Conservation (phyloP, 2,797 vertebrate species). For the Clarias laeviceps region DNA sequence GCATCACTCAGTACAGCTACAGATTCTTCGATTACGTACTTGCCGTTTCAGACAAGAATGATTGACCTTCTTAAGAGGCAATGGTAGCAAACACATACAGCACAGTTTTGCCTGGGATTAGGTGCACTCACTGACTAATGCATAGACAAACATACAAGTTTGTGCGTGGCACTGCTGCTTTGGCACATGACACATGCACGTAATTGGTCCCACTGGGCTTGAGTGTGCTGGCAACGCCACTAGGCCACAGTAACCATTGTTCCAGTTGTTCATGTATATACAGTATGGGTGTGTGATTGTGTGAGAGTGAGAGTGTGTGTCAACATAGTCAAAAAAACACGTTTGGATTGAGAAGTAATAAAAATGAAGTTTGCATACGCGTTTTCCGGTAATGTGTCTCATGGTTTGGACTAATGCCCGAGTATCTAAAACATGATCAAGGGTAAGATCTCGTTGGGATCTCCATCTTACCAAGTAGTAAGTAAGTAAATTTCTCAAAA, state of each 20-base stretch:
- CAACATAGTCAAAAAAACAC: constrained; percentile 22
- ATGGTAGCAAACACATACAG: neutral
- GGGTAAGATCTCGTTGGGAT: no score
- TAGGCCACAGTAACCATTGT: constrained; percentile 12
- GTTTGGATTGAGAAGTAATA: constrained; percentile 4
- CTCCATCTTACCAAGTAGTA: neutral
- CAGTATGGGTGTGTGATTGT: constrained; percentile 32
- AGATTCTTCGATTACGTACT: neutral
- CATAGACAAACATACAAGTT: neutral
- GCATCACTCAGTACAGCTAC: neutral
- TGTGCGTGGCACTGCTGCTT: constrained; percentile 22
- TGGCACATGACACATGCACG: constrained; percentile 36
- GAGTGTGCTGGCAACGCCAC: constrained; percentile 19
- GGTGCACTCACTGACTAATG: constrained; percentile 23
- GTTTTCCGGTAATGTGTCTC: neutral
- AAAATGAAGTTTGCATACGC: neutral
- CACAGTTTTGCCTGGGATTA: constrained; percentile 1
- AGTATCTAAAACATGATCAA: neutral
- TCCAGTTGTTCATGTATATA: constrained; percentile 16
- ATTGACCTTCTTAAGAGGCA: neutral
- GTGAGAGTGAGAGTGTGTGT: constrained; percentile 23
- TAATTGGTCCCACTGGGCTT: constrained; percentile 55
- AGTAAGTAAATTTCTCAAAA: neutral
- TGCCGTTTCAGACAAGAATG: neutral
- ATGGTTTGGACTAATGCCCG: neutral